These are phyloP conservation scores for Arbacia lixula DNA, from an alignment of 53 echinoderm and acorn worm species.

Conservation along the genomic window DNA sequence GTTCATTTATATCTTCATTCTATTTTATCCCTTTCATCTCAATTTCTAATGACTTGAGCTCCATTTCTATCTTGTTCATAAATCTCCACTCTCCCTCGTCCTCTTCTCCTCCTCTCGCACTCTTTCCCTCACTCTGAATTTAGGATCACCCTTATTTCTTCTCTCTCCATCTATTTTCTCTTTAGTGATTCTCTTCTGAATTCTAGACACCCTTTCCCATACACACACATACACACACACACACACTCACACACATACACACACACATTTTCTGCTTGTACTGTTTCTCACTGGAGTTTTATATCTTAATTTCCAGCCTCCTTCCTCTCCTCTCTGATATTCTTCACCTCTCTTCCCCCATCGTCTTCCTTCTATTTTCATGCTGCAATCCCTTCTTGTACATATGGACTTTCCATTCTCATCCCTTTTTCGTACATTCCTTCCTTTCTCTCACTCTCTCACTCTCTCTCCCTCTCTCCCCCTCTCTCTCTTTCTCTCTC, in stretches of 20 bases:
- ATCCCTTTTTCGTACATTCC: not conserved
- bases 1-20: too few relatives aligned
- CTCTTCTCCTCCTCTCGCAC: not conserved
- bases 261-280: not conserved
- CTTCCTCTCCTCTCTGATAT: too few relatives aligned
- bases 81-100: too few relatives aligned
- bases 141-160: not conserved
- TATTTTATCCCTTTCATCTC: too few relatives aligned
- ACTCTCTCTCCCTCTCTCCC: not conserved
- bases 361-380: too few relatives aligned
- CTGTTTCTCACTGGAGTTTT: not conserved
- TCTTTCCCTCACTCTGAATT: not conserved
- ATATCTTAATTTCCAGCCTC: too few relatives aligned
- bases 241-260: not conserved
- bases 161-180: not conserved
- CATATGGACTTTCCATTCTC: too few relatives aligned
- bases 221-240: not conserved
- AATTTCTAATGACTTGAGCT: too few relatives aligned
- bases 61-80: too few relatives aligned
- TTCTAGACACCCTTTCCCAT: not conserved
- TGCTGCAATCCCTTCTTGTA: too few relatives aligned
- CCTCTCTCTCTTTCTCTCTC: not conserved
- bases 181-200: not conserved
- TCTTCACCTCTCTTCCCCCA: too few relatives aligned
- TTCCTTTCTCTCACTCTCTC: not conserved